Evolutionary conservation across 1,140 invertebrate species (phyloP).

Genomic region (Metopolophium dirhodum): DNA sequence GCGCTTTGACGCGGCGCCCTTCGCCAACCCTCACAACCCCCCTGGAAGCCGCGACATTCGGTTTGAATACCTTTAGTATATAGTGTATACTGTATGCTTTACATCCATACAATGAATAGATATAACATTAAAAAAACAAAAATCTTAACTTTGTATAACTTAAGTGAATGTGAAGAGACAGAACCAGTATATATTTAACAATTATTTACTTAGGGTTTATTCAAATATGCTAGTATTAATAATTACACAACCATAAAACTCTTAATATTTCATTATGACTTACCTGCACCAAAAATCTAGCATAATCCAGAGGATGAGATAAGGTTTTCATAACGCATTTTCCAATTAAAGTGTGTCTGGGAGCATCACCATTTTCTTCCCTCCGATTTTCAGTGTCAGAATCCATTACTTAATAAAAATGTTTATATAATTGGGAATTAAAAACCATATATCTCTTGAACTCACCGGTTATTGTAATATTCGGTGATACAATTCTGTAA

Average conservation of each 20-base stretch:
- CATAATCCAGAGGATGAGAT: conserved; percentile 27
- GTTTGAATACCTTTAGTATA: too few species aligned
- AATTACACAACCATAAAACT: neutral
- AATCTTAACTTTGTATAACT: too few species aligned
- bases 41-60: too few species aligned
- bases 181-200: too few species aligned
- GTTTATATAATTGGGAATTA: neutral
- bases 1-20: too few species aligned
- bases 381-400: neutral
- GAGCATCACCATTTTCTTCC: neutral
- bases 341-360: neutral
- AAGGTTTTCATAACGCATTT: conserved; percentile 25
- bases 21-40: too few species aligned
- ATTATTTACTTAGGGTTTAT: neutral
- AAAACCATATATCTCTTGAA: neutral
- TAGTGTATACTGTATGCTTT: too few species aligned
- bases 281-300: conserved; percentile 42
- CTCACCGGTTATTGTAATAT: neutral
- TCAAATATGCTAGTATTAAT: neutral
- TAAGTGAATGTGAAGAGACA: too few species aligned
- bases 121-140: too few species aligned
- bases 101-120: too few species aligned
- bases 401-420: conserved; percentile 17
- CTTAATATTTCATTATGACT: neutral
- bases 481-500: neutral